phyloP scores from a whole-genome alignment of 2,113 vertebrate genomes.

The Anoura caudifer region DNA sequence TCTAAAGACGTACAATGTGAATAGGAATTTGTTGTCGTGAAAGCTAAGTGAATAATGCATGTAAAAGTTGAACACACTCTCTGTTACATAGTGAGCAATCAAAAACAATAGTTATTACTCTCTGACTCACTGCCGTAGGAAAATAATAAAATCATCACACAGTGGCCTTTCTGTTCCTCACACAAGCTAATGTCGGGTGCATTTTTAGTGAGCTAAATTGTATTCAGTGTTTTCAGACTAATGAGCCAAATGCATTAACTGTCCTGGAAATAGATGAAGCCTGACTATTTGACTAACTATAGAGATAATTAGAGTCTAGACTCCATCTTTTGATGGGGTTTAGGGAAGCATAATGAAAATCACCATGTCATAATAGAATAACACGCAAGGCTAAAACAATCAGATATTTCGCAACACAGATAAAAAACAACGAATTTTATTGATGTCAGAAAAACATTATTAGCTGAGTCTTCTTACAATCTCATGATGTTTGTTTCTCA shows the following conservation, averaged over 20 bases:
- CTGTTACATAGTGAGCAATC: slow-evolving; percentile 11
- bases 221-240: slow-evolving; percentile 66
- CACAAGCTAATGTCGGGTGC: slow-evolving; percentile 29
- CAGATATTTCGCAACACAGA: slow-evolving; percentile 54
- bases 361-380: slow-evolving; percentile 62
- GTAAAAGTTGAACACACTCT: slow-evolving; percentile 39
- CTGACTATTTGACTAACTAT: slow-evolving; percentile 69
- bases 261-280: slow-evolving; percentile 69
- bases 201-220: slow-evolving; percentile 60
- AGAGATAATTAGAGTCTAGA: slow-evolving; percentile 71
- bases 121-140: not conserved
- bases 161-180: slow-evolving; percentile 33
- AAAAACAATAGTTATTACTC: slow-evolving; percentile 63
- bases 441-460: slow-evolving; percentile 57
- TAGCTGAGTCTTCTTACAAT: slow-evolving; percentile 36
- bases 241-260: slow-evolving; percentile 70
- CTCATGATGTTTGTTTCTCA: slow-evolving; percentile 39
- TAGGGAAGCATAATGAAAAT: slow-evolving; percentile 58
- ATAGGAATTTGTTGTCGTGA: slow-evolving; percentile 41
- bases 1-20: not conserved
- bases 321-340: slow-evolving; percentile 58
- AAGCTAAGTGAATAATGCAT: slow-evolving; percentile 40
- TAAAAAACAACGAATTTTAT: slow-evolving; percentile 67
- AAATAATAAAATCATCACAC: slow-evolving; percentile 34
- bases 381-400: slow-evolving; percentile 38